Base-by-base conservation (phyloP, 2,888 invertebrate species). In the Drosophila percnosoma region DNA sequence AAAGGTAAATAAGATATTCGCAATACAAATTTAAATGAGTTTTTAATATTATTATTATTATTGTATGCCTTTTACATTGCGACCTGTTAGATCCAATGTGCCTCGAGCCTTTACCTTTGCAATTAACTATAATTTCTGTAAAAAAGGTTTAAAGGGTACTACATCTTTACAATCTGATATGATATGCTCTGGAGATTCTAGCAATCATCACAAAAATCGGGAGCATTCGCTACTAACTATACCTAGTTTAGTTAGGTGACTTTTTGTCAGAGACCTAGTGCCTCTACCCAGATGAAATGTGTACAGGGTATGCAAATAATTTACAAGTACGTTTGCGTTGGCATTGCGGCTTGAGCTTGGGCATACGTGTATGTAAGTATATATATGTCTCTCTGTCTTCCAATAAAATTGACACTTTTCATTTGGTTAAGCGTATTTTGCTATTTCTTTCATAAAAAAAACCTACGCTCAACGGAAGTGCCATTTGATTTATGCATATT, bases 351-450 rank as follows among this genome's bases (percentile, higher is more conserved):
- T 66, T 61, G 52, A 54, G 42, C 48, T 75, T 73, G 45, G 64
- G 51, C 64, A 48, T 24, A 8, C 4, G 5, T 0, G 15, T 48
- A 27, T 0, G 11, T 27, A 6, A 0, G 27, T 68, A 45, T 45
- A 45, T 63, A 38, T 48, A 21, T 54, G 42, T 34, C 38, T 40
- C 42, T 58, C 53, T 66, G 82, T 86, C 73, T 79, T 78, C 77
- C 80, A 88, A 89, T 89, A 87, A 89, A 85, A 82, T 87, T 89
- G 88, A 85, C 89, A 89, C 86, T 89, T 84, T 82, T 84, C 74
- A 79, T 82, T 82, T 73, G 68, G 57, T 27, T 49, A 36, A 58
- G 31, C 33, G 33, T 57, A 52, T 69, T 62, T 69, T 49, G 48
- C 49, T 70, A 49, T 52, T 36, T 55, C 42, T 57, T 55, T 60